Evolutionary conservation across 1,140 invertebrate genomes (phyloP), one percentile per base, ranked within the genome.

Genomic region (Diorhabda sublineata): DNA sequence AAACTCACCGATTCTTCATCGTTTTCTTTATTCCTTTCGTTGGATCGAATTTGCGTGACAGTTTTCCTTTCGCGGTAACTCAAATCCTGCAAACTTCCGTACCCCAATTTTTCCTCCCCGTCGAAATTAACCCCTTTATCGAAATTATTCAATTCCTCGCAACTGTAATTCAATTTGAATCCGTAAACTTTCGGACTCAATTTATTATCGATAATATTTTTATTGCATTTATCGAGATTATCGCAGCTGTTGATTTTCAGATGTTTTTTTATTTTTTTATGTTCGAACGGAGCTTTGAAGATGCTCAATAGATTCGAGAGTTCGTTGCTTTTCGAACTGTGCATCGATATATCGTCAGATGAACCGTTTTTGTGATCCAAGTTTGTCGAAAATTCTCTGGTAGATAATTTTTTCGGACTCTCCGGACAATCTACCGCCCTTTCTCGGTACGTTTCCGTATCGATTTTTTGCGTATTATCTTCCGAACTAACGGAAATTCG

Each of bases 101-200:
- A 79, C 11, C 73, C 74, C 65, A 70, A 76, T 59, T 77, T 79
- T 45, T 80, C 78, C 26, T 68, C 71, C 66, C 62, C 66, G 3
- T 77, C 74, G 8, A 72, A 72, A 69, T 76, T 77, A 66, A 74
- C 86, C 7, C 88, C 70, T 73, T 89, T 83, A 71, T 89, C 87
- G 7, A 72, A 72, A 69, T 76, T 77, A 65, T 75, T 86, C 6
- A 88, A 71, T 73, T 89, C 84, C 71, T 89, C 87, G 66, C 87
- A 82, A 76, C 87, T 88, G 60, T 85, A 84, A 58, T 82, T 80
- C 0, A 76, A 82, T 72, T 81, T 85, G 3, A 81, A 69, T 42
- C 80, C 79, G 69, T 85, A 88, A 5, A 87, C 85, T 79, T 88
- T 88, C 1, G 87, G 86, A 74, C 85, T 87, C 42, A 87, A 76